Evolutionary conservation across 2,797 vertebrate genomes (phyloP).

Genomic region (Enteromius viviparus): DNA sequence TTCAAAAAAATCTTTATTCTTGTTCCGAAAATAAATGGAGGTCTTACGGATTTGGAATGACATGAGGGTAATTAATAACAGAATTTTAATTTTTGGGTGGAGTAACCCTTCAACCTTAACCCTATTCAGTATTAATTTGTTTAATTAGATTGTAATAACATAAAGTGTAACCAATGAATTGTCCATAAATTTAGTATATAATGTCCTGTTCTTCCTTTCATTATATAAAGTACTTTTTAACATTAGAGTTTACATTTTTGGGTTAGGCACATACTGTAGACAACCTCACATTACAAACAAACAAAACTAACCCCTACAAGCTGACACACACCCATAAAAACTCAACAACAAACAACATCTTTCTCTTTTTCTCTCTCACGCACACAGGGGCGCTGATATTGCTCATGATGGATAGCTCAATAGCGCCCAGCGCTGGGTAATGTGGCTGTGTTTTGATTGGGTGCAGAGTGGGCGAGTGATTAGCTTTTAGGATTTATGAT

Average conservation of each 20-base stretch:
- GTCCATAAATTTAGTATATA: background rate
- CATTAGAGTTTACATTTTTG: no score
- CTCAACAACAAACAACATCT: background rate
- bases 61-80: no score
- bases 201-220: background rate
- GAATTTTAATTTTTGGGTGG: no score
- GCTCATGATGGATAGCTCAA: constrained; percentile 77
- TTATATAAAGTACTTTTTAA: background rate
- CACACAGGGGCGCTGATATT: constrained; percentile 67
- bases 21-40: no score
- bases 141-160: background rate
- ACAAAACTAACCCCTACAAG: constrained; percentile 20
- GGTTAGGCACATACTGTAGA: background rate
- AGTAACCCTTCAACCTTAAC: background rate
- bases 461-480: constrained; percentile 66
- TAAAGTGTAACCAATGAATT: background rate
- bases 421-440: constrained; percentile 73
- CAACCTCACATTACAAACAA: constrained; percentile 57
- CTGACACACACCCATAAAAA: constrained; percentile 56
- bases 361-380: constrained; percentile 1
- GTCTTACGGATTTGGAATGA: no score
- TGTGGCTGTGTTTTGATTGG: constrained; percentile 69
- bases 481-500: constrained; percentile 78
- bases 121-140: background rate
- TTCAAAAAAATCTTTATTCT: no score